These are phyloP conservation scores for Stictocephala bisonia DNA, from an alignment of 2,888 invertebrate species.

Conservation along the genomic window DNA sequence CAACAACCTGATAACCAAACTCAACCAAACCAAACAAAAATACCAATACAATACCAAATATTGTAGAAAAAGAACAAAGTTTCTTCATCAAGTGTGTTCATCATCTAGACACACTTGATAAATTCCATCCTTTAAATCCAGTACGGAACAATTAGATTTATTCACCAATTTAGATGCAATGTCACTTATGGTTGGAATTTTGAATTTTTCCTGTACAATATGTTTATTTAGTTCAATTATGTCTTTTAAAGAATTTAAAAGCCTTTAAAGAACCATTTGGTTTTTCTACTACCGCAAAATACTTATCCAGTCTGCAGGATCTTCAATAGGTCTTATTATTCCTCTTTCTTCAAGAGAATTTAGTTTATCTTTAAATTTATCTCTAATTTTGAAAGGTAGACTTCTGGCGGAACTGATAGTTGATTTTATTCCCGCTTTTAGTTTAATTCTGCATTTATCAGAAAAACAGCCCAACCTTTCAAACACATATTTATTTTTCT, in stretches of 20 bases:
- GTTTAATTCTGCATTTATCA: too few species aligned
- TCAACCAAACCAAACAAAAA: too few species aligned
- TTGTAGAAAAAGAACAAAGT: constrained; percentile 45
- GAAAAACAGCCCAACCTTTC: neutral
- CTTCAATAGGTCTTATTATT: neutral
- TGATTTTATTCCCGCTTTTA: too few species aligned
- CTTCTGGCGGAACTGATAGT: neutral
- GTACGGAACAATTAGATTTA: constrained; percentile 13
- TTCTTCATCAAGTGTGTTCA: constrained; percentile 12
- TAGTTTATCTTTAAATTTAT: too few species aligned
- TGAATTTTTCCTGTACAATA: constrained; percentile 2
- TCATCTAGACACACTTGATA: constrained; percentile 45
- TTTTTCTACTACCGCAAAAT: constrained; percentile 4
- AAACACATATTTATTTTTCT: neutral
- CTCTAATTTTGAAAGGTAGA: neutral
- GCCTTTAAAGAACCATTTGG: constrained; percentile 1
- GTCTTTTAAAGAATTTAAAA: neutral
- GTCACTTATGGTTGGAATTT: constrained; percentile 24
- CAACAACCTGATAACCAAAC: too few species aligned
- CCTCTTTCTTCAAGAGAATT: neutral
- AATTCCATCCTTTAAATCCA: constrained; percentile 49
- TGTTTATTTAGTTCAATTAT: constrained; percentile 11
- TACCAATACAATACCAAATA: constrained; percentile 45
- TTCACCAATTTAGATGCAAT: constrained; percentile 15
- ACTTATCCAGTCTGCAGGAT: constrained; percentile 20